Base-by-base conservation (phyloP, 37 sponge, comb jelly and placozoan genomes). In the Theonella swinhoei region DNA sequence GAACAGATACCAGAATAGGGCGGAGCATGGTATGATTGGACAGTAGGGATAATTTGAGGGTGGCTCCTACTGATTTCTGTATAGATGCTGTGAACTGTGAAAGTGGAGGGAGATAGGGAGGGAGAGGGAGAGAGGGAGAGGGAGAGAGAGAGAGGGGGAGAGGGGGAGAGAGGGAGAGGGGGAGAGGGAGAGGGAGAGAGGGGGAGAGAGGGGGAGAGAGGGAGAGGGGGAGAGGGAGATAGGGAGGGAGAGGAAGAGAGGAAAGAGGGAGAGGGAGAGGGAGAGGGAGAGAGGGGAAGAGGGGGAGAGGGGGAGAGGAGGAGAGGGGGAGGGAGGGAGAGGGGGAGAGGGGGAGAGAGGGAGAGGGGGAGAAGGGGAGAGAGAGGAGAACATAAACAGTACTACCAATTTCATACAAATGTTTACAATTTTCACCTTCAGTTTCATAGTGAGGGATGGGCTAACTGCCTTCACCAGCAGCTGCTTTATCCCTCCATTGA, bases 401-500 rank as follows among this genome's bases (percentile, higher is more conserved):
- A 58, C 19, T 58, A 20, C 60, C 19, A 20, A 19, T 20, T 19
- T 20, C 19, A 58, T 20, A 19, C 19, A 58, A 58, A 58, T 19
- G 11, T 58, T 11, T 19, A 34, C 36, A 24, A 70, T 32, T 34
- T 25, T 30, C 26, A 75, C 77, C 61, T 59, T 47, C 17, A 33
- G 30, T 22, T 20, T 30, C 9, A 59, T 61, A 32, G 31, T 33
- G 29, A 14, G 34, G 30, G 33, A 41, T 39, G 40, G 72, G 0
- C 26, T 59, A 37, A 74, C 38, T 19, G 83, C 76, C 37, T 77
- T 42, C 24, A 87, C 75, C 22, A 91, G 77, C 32, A 91, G 74
- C 32, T 66, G 64, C 39, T 83, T 87, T 37, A 95, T 63, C 0
- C 96, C 93, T 36, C 96, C 96, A 87, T 75, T 77, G 24, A 79